Conservation (phyloP, 2,797 vertebrate species). For the Hydrophis major region DNA sequence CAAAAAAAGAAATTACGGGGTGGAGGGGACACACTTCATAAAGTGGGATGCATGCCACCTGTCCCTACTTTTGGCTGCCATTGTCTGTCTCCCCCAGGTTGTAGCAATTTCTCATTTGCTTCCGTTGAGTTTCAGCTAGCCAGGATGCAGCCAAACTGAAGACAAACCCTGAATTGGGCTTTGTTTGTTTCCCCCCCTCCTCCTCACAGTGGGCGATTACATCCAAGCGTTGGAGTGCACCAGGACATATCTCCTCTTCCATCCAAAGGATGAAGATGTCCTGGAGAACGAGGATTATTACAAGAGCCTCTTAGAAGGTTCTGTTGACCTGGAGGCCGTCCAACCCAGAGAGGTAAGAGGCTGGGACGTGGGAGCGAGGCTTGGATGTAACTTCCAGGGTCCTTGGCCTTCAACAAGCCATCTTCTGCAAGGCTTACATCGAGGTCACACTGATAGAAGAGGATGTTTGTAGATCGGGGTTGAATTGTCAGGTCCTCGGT, state of each 20-base stretch:
- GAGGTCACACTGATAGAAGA: rapidly evolving
- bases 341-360: constrained; percentile 81
- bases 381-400: rapidly evolving
- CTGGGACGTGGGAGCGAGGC: rapidly evolving
- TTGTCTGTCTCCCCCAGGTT: no score
- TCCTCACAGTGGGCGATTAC: constrained; percentile 72
- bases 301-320: constrained; percentile 73
- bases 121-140: neutral
- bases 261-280: constrained; percentile 85
- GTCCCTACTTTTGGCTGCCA: rapidly evolving
- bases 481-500: neutral
- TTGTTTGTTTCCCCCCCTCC: neutral
- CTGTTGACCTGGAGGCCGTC: constrained; percentile 61
- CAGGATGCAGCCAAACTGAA: no score
- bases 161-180: no score
- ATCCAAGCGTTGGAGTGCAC: constrained; percentile 84
- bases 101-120: neutral
- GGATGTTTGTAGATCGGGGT: neutral
- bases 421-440: neutral
- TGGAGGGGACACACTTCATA: neutral
- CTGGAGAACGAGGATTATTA: constrained; percentile 86
- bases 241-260: constrained; percentile 88
- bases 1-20: neutral
- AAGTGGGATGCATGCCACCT: neutral
- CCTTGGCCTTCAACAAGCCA: neutral